Percentiles rank a stretch among this genome's conserved stretches.
phyloP scores from a whole-genome alignment of 2,888 invertebrate species.

The Agrochola litura region DNA sequence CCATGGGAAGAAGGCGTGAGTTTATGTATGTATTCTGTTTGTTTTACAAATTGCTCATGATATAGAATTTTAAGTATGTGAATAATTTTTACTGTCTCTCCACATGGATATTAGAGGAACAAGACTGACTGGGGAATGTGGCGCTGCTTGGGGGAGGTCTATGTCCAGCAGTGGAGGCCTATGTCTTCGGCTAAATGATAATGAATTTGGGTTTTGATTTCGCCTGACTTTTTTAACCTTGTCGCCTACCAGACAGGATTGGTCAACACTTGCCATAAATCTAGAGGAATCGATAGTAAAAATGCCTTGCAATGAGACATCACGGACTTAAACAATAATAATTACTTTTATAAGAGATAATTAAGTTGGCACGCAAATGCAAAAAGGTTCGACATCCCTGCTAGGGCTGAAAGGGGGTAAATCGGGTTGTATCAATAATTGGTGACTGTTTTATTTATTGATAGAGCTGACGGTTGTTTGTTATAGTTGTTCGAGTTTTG shows the following conservation, averaged over 20 bases:
- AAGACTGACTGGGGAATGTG: too few species aligned
- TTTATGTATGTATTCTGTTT: too few species aligned
- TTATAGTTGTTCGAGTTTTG: constrained; percentile 46
- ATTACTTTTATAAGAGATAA: background rate
- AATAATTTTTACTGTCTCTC: background rate
- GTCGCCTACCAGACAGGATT: background rate
- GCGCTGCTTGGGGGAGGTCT: too few species aligned
- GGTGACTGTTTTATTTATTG: constrained; percentile 57
- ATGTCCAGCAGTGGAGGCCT: background rate
- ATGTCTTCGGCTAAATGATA: background rate
- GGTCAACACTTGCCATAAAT: background rate
- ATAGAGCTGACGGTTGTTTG: constrained; percentile 45
- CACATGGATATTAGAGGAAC: background rate
- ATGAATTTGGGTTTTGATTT: background rate
- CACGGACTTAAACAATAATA: background rate
- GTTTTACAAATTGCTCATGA: background rate
- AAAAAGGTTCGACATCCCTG: constrained; percentile 14
- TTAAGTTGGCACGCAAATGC: background rate
- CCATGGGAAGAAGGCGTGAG: too few species aligned
- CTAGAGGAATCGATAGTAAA: background rate
- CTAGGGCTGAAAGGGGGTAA: constrained; percentile 13
- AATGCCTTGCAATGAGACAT: background rate
- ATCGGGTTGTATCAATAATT: constrained; percentile 55
- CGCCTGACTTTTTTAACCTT: background rate
- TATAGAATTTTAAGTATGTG: too few species aligned